Base-by-base conservation (phyloP, 2,888 invertebrate species). In the Eupithecia subfuscata region DNA sequence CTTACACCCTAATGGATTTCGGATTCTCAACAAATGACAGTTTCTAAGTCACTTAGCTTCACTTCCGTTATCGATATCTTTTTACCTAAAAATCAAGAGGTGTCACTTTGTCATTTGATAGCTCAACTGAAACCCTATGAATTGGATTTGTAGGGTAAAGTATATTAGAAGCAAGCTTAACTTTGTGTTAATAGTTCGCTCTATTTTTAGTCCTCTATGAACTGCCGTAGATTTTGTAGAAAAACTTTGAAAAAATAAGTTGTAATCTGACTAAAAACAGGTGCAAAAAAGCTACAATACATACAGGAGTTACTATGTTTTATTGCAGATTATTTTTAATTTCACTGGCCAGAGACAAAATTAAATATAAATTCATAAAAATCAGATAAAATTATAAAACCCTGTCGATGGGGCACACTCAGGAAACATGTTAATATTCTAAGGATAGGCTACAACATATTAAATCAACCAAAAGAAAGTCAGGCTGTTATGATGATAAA, bases 61-160 rank as follows among this genome's bases (percentile, higher is more conserved):
- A 92, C 90, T 94, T 94, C 94, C 94, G 91, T 83, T 93, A 93
- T 90, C 89, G 94, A 93, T 94, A 93, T 93, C 90, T 90, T 90
- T 90, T 88, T 84, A 88, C 87, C 86, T 85, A 88, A 92, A 92
- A 93, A 91, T 91, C 91, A 85, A 86, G 86, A 84, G 87, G 88
- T 82, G 83, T 80, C 82, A 80, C 69, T 77, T 75, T 77, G 83
- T 83, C 79, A 83, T 80, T 73, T 75, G 82, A 83, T 80, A 77
- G 76, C 77, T 82, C 43, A 37, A 73, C 78, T 76, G 83, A 82
- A 82, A 81, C 82, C 83, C 81, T 81, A 63, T 37, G 12, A 30
- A 69, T 63, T 70, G 25, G 16, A 25, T 68, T 68, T 25, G 25
- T 68, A 12, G 43, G 22, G 68, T 68, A 12, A 68, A 68, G 14